phyloP scores from a whole-genome alignment of 2,113 vertebrate species.

The Gila orcuttii region DNA sequence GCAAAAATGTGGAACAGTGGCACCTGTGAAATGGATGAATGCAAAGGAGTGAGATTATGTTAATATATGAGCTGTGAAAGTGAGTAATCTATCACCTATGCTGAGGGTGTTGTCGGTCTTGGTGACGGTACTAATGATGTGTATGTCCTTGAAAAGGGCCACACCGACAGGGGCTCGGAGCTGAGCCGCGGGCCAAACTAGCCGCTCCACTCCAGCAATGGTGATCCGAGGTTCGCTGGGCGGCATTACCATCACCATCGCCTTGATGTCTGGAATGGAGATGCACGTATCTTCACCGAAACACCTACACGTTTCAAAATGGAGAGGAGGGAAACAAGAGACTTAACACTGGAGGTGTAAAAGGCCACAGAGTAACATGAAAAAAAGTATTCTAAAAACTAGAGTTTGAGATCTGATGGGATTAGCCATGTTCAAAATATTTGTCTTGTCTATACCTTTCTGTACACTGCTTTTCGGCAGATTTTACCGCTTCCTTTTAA shows the following conservation, averaged over 20 bases:
- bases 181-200: constrained; percentile 84
- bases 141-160: constrained; percentile 87
- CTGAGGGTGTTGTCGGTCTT: constrained; percentile 77
- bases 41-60: constrained; percentile 24
- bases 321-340: constrained; percentile 64
- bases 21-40: constrained; percentile 19
- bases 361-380: background rate
- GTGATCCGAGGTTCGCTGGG: constrained; percentile 94
- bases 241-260: constrained; percentile 89
- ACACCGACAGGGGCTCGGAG: constrained; percentile 83
- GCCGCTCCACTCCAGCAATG: constrained; percentile 84
- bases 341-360: background rate
- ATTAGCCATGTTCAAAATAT: background rate
- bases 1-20: background rate
- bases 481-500: background rate
- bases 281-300: constrained; percentile 95
- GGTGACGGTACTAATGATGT: constrained; percentile 83
- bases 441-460: background rate
- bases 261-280: constrained; percentile 87
- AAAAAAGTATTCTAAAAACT: background rate
- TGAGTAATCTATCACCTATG: constrained; percentile 64
- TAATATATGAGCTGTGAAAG: constrained; percentile 36
- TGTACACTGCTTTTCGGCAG: background rate
- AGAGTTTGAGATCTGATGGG: background rate
- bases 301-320: constrained; percentile 85